phyloP scores from a whole-genome alignment of 1,140 invertebrate species.

The Chrysoperla carnea region DNA sequence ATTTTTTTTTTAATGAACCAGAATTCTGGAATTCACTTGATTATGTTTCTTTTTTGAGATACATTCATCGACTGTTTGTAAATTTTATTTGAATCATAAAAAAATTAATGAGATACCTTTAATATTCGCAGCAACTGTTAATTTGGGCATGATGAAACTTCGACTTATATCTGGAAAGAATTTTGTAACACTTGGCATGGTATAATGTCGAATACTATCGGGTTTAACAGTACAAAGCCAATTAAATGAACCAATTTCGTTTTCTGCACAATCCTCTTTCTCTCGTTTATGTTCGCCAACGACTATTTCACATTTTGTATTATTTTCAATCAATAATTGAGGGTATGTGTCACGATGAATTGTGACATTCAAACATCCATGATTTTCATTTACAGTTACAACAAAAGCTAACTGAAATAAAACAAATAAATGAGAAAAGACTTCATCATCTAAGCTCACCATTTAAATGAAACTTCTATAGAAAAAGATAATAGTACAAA shows the following conservation, averaged over 20 bases:
- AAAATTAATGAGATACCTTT: constrained; percentile 7
- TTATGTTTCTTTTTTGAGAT: no score
- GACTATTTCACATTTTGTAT: constrained; percentile 12
- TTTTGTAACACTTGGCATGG: constrained; percentile 18
- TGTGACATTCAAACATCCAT: constrained; percentile 35
- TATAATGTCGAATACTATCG: constrained; percentile 15
- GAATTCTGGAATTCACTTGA: constrained; percentile 1
- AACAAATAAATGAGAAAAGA: not conserved
- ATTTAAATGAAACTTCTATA: no score
- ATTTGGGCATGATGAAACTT: constrained; percentile 10
- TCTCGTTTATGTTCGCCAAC: constrained; percentile 12
- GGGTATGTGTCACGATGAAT: constrained; percentile 37
- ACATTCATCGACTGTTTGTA: not conserved
- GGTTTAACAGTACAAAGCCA: constrained; percentile 17
- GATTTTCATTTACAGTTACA: constrained; percentile 30
- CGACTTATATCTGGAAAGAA: constrained; percentile 19
- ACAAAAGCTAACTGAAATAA: constrained; percentile 24
- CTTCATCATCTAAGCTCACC: no score
- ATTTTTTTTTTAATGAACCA: no score
- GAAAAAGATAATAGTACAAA: no score
- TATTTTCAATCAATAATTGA: constrained; percentile 19
- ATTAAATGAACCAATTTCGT: constrained; percentile 17
- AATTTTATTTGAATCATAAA: constrained; percentile 4
- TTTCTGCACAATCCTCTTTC: constrained; percentile 8
- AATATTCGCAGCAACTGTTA: constrained; percentile 11